Evolutionary conservation across 2,113 vertebrate species (phyloP).

Genomic region (Zonotrichia leucophrys): DNA sequence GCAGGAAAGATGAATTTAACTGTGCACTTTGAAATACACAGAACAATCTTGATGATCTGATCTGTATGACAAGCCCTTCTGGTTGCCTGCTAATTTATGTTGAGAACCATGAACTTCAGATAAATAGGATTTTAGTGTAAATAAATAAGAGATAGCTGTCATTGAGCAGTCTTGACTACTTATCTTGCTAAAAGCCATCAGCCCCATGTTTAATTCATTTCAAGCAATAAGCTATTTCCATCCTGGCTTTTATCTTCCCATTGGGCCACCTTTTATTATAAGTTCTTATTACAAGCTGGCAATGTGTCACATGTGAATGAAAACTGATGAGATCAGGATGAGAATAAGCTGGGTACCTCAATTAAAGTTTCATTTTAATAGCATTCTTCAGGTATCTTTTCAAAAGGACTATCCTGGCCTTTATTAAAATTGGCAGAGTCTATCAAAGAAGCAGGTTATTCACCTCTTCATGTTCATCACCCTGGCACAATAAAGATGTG

Average conservation of each 20-base stretch:
- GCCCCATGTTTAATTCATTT: constrained; percentile 5
- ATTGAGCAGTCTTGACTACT: neutral
- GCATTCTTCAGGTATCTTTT: neutral
- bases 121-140: constrained; percentile 11
- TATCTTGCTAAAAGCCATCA: neutral
- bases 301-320: neutral
- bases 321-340: constrained; percentile 33
- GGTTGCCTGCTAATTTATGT: neutral
- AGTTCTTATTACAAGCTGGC: constrained; percentile 34
- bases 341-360: neutral
- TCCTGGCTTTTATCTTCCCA: constrained; percentile 35
- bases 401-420: neutral
- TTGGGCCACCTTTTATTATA: constrained; percentile 30
- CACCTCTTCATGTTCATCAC: neutral
- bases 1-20: neutral
- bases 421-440: neutral
- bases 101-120: neutral
- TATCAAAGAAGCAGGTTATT: neutral
- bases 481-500: neutral
- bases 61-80: neutral
- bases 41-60: neutral
- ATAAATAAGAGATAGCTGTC: constrained; percentile 3
- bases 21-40: neutral
- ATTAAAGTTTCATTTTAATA: constrained; percentile 27
- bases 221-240: constrained; percentile 13